Base-by-base conservation (phyloP, 2,888 invertebrate species). In the Protodeltote pygarga region DNA sequence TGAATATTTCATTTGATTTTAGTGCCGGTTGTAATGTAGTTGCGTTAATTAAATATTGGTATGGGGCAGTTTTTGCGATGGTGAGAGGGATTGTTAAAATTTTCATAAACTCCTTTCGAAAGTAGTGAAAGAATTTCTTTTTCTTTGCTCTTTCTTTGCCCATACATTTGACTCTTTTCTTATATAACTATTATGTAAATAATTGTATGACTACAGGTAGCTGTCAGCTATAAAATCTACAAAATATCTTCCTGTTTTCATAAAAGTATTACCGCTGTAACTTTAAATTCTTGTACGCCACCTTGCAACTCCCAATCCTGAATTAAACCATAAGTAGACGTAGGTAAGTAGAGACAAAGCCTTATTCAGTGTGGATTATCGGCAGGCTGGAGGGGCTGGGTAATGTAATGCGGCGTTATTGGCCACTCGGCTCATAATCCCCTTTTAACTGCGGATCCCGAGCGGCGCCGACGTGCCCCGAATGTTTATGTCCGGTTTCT, bases 351-450 rank as follows among this genome's bases (percentile, higher is more conserved):
- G 71, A 79, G 50, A 77, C 78, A 78, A 79, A 80, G 73, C 75
- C 72, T 73, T 65, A 76, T 78, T 77, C 69, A 71, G 66, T 55
- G 70, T 76, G 77, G 84, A 79, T 85, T 86, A 84, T 81, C 79
- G 72, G 66, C 67, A 65, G 64, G 57, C 58, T 60, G 50, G 53
- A 46, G 44, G 70, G 65, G 73, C 74, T 75, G 71, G 52, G 40
- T 35, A 32, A 28, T 57, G 81, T 83, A 83, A 74, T 72, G 79
- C 83, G 73, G 69, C 78, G 85, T 86, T 88, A 88, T 89, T 88
- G 89, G 88, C 83, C 84, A 81, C 85, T 84, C 82, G 70, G 73
- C 84, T 84, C 88, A 85, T 90, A 90, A 92, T 91, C 89, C 89
- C 83, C 84, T 85, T 91, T 89, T 90, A 91, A 90, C 85, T 89